phyloP scores from a whole-genome alignment of 2,888 invertebrate genomes.

The Stenichneumon culpator region DNA sequence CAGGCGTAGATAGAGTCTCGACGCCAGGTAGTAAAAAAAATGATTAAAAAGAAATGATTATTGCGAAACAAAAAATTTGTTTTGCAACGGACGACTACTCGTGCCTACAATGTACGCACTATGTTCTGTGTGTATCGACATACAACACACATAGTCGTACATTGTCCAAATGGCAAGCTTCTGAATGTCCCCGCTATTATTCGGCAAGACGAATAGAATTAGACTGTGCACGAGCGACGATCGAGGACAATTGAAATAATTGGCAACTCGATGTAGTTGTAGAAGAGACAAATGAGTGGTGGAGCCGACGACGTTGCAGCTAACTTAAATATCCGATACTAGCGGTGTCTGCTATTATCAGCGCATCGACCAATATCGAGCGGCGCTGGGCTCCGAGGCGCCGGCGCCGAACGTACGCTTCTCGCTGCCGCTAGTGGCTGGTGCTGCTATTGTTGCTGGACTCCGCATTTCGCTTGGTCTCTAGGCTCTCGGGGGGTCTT shows the following conservation, averaged over 20 bases:
- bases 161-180: background rate
- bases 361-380: slow-evolving; percentile 75
- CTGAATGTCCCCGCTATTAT: background rate
- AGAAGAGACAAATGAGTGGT: background rate
- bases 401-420: slow-evolving; percentile 37
- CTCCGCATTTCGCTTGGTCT: background rate
- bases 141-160: background rate
- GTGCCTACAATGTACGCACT: background rate
- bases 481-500: background rate
- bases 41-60: background rate
- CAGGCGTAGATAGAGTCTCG: background rate
- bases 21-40: background rate
- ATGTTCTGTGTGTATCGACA: no score
- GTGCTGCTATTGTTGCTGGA: slow-evolving; percentile 26
- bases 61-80: background rate
- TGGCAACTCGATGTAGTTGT: background rate
- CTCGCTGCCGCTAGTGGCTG: slow-evolving; percentile 10
- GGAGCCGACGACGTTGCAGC: background rate
- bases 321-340: background rate
- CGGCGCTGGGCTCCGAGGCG: slow-evolving; percentile 74
- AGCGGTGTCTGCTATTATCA: background rate
- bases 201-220: background rate
- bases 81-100: background rate
- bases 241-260: background rate
- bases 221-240: background rate